Base-by-base conservation (phyloP, 2,113 vertebrate species). In the Nibea coibor region DNA sequence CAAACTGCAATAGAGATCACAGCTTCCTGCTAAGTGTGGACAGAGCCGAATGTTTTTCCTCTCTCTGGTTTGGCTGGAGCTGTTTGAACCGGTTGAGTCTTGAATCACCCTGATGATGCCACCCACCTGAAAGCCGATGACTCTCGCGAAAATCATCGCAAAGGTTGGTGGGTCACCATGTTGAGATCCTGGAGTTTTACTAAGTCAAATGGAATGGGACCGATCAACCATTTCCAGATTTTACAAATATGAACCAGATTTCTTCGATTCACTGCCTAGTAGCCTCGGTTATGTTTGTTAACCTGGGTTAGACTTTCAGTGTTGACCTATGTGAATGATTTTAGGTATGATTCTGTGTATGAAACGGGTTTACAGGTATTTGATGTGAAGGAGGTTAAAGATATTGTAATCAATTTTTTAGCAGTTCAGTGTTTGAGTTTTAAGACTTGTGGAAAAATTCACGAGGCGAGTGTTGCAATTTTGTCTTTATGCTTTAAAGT, bases 361-460 rank as follows among this genome's bases (percentile, higher is more conserved):
- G 63, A 90, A 92, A 87, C 83, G 26, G 57, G 87, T 91, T 87
- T 91, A 84, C 65, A 86, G 53, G 65, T 85, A 39, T 82, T 81
- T 86, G 43, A 47, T 78, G 51, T 70, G 68, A 5, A 42, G 19
- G 35, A 43, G 20, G 45, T 75, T 35, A 62, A 62, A 24, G 5
- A 66, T 58, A 19, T 48, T 65, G 6, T 42, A 58, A 80, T 67
- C 9, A 16, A 0, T 56, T 63, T 68, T 74, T 48, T 14, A 62
- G 47, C 28, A 62, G 43, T 31, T 48, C 39, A 26, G 22, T 86
- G 47, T 75, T 82, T 16, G 35, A 39, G 35, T 86, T 45, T 45
- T 11, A 45, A 45, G 58, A 43, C 47, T 68, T 48, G 20, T 54
- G 28, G 28, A 78, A 20, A 19, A 77, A 84, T 75, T 67, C 14